Conservation (phyloP, 2,113 vertebrate genomes). For the Coreoperca whiteheadi region DNA sequence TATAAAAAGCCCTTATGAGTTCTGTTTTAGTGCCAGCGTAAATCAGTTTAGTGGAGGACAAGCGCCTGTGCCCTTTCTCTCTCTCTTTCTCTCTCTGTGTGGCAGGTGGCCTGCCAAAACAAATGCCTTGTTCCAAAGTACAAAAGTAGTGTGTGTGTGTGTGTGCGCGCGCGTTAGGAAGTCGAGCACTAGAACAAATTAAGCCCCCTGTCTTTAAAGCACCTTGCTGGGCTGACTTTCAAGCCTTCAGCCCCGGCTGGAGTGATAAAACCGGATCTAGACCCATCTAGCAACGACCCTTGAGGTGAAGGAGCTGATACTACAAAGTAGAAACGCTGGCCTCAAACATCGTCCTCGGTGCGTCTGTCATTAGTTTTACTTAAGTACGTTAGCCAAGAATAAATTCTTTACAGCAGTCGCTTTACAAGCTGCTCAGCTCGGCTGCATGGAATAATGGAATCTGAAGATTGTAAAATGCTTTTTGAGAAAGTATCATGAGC, state of each 20-base stretch:
- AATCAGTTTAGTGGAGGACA: constrained; percentile 72
- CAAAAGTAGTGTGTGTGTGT: constrained; percentile 15
- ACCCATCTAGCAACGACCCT: constrained; percentile 5
- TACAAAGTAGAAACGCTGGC: background rate
- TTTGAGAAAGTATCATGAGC: constrained; percentile 15
- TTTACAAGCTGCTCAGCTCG: constrained; percentile 46
- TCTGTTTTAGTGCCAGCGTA: constrained; percentile 69
- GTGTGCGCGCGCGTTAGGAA: constrained; percentile 13
- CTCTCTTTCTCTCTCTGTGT: constrained; percentile 17
- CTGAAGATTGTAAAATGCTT: constrained; percentile 24
- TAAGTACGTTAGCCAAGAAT: constrained; percentile 30
- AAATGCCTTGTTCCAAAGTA: constrained; percentile 44
- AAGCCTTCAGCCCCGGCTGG: constrained; percentile 17
- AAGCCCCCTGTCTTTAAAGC: constrained; percentile 49
- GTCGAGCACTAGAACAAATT: constrained; percentile 48
- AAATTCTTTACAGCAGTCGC: constrained; percentile 44
- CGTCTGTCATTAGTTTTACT: constrained; percentile 20
- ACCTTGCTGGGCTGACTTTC: constrained; percentile 48
- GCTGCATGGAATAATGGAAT: constrained; percentile 36
- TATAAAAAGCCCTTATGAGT: constrained; percentile 66
- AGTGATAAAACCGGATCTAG: constrained; percentile 44
- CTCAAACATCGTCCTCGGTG: background rate
- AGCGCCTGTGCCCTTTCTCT: constrained; percentile 46
- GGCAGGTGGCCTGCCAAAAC: constrained; percentile 68
- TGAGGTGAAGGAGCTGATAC: background rate